Base-by-base conservation (phyloP, 2,888 invertebrate genomes). In the Iphiclides podalirius region DNA sequence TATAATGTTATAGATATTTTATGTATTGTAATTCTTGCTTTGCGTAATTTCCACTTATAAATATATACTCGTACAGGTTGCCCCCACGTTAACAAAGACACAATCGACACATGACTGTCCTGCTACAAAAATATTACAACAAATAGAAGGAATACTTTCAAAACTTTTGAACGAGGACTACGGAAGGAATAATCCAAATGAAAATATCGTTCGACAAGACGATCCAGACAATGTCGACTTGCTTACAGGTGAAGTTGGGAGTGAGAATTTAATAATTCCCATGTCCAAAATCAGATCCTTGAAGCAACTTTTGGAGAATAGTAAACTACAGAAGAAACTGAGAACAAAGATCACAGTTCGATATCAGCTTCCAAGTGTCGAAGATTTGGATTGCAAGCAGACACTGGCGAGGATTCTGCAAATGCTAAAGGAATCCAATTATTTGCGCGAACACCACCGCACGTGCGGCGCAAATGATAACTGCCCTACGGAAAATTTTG, bases 281-380 rank as follows among this genome's bases (percentile, higher is more conserved):
- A 6, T 36, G 16, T 20, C 36, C 9, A 44, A 44, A 35, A 16
- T 12, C 0, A 13, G 20, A 16, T 11, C 17, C 1, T 6, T 49
- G 3, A 28, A 33, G 26, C 4, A 39, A 2, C 26, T 49, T 11
- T 13, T 44, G 13, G 17, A 44, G 16, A 33, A 39, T 1, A 39
- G 13, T 16, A 12, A 49, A 2, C 16, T 43, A 6, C 38, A 34
- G 2, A 20, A 15, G 1, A 23, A 44, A 8, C 8, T 28, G 4
- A 43, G 44, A 44, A 49, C 43, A 16, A 49, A 49, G 15, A 13
- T 49, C 13, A 16, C 28, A 12, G 43, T 49, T 35, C 16, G 39
- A 8, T 49, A 49, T 14, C 38, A 49, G 23, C 15, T 49, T 9
- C 49, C 49, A 2, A 34, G 34, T 13, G 38, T 33, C 2, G 7